A percentile compares a stretch with the other conserved stretches of the same genome.
These are phyloP conservation scores for Endotricha flammealis DNA, from an alignment of 2,888 invertebrate species.

Conservation along the genomic window DNA sequence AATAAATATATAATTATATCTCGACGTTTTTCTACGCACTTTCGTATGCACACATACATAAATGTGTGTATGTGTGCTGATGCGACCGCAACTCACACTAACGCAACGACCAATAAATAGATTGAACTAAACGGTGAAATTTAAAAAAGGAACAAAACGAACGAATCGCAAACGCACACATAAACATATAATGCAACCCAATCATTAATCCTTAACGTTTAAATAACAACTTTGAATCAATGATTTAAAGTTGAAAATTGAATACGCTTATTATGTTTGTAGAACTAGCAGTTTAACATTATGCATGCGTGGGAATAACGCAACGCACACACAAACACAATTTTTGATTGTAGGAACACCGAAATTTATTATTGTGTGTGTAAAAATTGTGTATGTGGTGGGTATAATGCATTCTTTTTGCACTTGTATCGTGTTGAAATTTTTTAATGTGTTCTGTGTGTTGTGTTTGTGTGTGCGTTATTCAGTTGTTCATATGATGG, in stretches of 20 bases:
- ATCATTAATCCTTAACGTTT: constrained; percentile 50
- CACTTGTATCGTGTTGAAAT: constrained; percentile 40
- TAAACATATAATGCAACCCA: constrained; percentile 56
- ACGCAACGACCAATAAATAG: constrained; percentile 70
- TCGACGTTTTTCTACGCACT: constrained; percentile 74
- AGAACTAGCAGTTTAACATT: constrained; percentile 66
- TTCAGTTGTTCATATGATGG: constrained; percentile 67
- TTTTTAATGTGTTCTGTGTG: constrained; percentile 38
- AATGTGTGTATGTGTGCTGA: constrained; percentile 27
- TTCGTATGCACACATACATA: constrained; percentile 49
- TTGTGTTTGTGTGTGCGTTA: constrained; percentile 44
- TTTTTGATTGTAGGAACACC: constrained; percentile 74
- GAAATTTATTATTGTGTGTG: constrained; percentile 56
- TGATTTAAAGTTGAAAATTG: constrained; percentile 33
- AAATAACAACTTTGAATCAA: constrained; percentile 27
- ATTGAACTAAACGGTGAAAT: constrained; percentile 79
- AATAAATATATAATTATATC: constrained; percentile 56
- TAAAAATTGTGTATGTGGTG: constrained; percentile 27
- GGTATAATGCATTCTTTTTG: constrained; percentile 58
- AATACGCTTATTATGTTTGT: constrained; percentile 33
- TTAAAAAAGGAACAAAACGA: constrained; percentile 77
- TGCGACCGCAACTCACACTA: constrained; percentile 59
- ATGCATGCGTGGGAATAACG: constrained; percentile 64
- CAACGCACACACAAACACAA: constrained; percentile 42
- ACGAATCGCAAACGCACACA: constrained; percentile 69